Base-by-base conservation (phyloP, 2,888 invertebrate genomes). In the Hirtodrosophila duncani region DNA sequence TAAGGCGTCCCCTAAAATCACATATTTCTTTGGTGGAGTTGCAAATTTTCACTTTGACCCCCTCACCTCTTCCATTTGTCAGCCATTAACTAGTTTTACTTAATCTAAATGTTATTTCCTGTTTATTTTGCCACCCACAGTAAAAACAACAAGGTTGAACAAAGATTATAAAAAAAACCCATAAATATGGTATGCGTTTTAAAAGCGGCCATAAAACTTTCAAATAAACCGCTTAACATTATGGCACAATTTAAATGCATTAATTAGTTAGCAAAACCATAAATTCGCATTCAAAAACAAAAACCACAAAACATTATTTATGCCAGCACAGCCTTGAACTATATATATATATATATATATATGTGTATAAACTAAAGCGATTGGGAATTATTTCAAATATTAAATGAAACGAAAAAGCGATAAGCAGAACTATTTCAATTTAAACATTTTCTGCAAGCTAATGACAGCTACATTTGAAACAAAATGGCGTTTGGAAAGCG, bases 381-480 rank as follows among this genome's bases (percentile, higher is more conserved):
- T n/a, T 6, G 3, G 11, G 10, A 10, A 11, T 10, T 17, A 10
- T 9, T n/a, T 14, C 4, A 14, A 24, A 24, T 38, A 24, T 17
- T 1, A 17, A 26, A 38, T 14, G 10, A 38, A 24, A 24, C 14
- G 26, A 26, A 20, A 20, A 17, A 18, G n/a, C 16, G 9, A 30
- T 10, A 34, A 34, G 11, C 9, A 34, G 11, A 30, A 18, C 17
- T 20, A 7, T 9, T 34, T 17, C 33, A 11, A 18, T 7, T 20
- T 20, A 3, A 6, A 34, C 10, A 24, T 36, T 36, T 36, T 36
- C 13, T 36, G 36, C 36, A 23, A 36, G 14, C 11, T 36, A 36
- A 36, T 36, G 36, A 36, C 36, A 36, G 36, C 23, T 36, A 23
- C 23, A 36, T 23, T 36, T 36, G n/a, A 36, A 36, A 23, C 20